Base-by-base conservation (phyloP, 2,888 invertebrate genomes). In the Latrodectus hesperus region DNA sequence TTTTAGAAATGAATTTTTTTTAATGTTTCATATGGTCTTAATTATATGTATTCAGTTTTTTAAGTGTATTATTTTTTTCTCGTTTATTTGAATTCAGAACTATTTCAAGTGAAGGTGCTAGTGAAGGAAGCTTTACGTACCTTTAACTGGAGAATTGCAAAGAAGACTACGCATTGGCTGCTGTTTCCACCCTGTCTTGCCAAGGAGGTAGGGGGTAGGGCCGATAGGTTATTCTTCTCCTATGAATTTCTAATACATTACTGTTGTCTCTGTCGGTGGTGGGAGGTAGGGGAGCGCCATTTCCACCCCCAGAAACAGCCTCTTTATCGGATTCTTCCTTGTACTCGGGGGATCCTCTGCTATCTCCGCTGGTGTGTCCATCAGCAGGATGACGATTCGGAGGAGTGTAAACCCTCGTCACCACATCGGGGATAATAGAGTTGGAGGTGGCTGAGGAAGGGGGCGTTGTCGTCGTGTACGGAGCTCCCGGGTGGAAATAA, bases 321-420 rank as follows among this genome's bases (percentile, higher is more conserved):
- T 80, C 81, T 51, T 77, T 72, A 55, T 87, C 86, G 1, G 86
- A 87, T 10, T 79, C 85, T 6, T 87, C 81, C 26, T 82, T 81
- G 51, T 72, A 81, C n/a, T 87, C 86, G 4, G 72, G 55, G 8
- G 86, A 81, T 17, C 81, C 86, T 14, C 81, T 65, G 75, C 86
- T 87, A 72, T 87, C 86, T 9, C 81, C 86, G 49, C 86, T 84
- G 17, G 79, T 71, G 49, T 79, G 76, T 65, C 76, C 79, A 49
- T 70, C 79, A 17, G n/a, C 55, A 52, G 51, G 55, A 8, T 55
- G 74, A n/a, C 26, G 60, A 9, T 55, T 68, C 14, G 82, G 82
- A 9, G 68, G n/a, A 17, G 12, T 26, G 49, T 49, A 53, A 9
- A 26, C 38, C 22, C 22, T 68, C 22, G 55, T 67, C 17, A 51